Conservation (phyloP, 2,797 vertebrate species). For the Scolopax rusticola region DNA sequence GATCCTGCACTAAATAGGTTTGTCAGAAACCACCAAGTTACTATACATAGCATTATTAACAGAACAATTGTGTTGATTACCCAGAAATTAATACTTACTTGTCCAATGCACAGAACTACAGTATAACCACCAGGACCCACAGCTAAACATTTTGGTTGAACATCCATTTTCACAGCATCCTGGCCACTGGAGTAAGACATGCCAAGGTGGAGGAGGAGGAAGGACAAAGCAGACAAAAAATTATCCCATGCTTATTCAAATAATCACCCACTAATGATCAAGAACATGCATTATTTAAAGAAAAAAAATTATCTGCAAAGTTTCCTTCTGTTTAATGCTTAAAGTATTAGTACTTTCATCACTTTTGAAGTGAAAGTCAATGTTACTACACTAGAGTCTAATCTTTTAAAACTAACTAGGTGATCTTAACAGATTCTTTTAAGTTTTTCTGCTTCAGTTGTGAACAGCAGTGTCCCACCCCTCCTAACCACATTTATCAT, state of each 20-base stretch:
- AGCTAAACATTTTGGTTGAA: constrained; percentile 91
- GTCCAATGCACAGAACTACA: constrained; percentile 89
- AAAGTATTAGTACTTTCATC: not conserved
- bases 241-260: not conserved
- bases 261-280: not conserved
- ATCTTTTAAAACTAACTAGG: not conserved
- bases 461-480: not conserved
- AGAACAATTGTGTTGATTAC: not conserved
- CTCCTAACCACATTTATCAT: not conserved
- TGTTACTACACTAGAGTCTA: not conserved
- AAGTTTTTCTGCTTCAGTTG: not conserved
- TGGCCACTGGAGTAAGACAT: constrained; percentile 78
- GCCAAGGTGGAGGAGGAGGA: not conserved
- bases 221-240: not conserved
- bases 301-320: not conserved
- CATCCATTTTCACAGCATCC: constrained; percentile 92
- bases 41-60: not conserved
- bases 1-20: not conserved
- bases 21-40: not conserved
- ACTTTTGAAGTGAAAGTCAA: not conserved
- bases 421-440: not conserved
- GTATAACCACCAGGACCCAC: constrained; percentile 85
- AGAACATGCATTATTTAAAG: not conserved
- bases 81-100: constrained; percentile 80
- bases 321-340: not conserved